These are phyloP conservation scores for Limnephilus marmoratus DNA, from an alignment of 2,888 invertebrate genomes.

Conservation along the genomic window DNA sequence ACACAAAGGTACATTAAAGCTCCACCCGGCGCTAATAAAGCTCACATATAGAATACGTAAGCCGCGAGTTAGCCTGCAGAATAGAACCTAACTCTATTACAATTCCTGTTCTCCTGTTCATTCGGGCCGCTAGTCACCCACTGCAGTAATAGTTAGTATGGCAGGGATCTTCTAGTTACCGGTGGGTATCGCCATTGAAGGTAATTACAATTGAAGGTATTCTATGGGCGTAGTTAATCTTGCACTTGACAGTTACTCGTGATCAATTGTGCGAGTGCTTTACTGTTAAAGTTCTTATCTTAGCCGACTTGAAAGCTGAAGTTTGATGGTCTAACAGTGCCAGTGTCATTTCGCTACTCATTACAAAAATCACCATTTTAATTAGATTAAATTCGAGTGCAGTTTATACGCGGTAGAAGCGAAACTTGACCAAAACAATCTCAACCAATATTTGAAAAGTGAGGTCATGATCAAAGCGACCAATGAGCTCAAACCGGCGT, in stretches of 20 bases:
- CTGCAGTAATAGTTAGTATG: neutral
- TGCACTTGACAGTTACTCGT: too few relatives aligned
- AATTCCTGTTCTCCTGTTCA: neutral
- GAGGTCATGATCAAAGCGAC: too few relatives aligned
- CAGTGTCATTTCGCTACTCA: too few relatives aligned
- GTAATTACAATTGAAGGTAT: neutral
- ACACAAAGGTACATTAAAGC: slow-evolving; percentile 21
- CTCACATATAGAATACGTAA: slow-evolving; percentile 41
- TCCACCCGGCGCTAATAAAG: slow-evolving; percentile 17
- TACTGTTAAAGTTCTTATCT: too few relatives aligned
- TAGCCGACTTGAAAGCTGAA: too few relatives aligned
- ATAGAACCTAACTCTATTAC: slow-evolving; percentile 2
- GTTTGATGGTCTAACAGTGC: neutral
- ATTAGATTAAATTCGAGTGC: neutral
- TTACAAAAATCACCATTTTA: too few relatives aligned
- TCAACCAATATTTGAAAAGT: too few relatives aligned
- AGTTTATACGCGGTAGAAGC: too few relatives aligned
- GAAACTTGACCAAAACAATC: too few relatives aligned
- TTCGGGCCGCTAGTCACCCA: neutral
- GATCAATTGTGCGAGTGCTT: too few relatives aligned
- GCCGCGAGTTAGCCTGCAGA: neutral
- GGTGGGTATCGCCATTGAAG: neutral
- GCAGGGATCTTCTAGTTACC: neutral
- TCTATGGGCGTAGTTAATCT: neutral
- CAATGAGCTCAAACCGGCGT: too few relatives aligned